phyloP scores from a whole-genome alignment of 2,113 vertebrate species.

The Hemibagrus wyckioides region DNA sequence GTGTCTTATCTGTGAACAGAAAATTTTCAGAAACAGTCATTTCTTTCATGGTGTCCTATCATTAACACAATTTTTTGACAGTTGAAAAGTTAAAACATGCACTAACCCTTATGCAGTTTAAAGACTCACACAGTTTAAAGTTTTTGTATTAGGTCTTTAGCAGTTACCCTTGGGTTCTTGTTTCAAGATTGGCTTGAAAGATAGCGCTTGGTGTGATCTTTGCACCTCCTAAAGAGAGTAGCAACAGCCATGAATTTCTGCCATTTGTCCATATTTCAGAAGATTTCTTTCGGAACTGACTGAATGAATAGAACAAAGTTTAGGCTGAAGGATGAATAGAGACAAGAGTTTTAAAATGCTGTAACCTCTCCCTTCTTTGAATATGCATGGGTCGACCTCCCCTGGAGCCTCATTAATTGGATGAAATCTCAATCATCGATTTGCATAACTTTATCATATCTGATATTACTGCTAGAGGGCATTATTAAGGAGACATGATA shows the following conservation, averaged over 20 bases:
- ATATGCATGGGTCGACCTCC: conserved; percentile 45
- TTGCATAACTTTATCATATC: conserved; percentile 58
- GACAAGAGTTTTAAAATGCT: conserved; percentile 20
- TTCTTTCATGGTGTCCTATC: too few relatives aligned
- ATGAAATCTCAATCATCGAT: conserved; percentile 60
- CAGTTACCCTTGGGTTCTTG: not conserved
- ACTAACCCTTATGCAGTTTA: not conserved
- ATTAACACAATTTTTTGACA: not conserved
- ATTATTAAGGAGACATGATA: conserved; percentile 55
- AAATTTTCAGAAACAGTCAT: too few relatives aligned
- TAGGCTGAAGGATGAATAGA: conserved; percentile 23
- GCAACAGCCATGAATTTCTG: not conserved
- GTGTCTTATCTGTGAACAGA: too few relatives aligned
- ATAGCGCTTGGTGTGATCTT: not conserved
- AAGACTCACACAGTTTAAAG: not conserved
- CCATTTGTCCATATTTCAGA: not conserved
- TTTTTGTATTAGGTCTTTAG: not conserved
- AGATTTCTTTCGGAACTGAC: not conserved
- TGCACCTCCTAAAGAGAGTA: not conserved
- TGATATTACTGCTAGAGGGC: conserved; percentile 56
- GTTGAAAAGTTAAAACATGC: not conserved
- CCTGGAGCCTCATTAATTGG: conserved; percentile 55
- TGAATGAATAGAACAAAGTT: conserved; percentile 25
- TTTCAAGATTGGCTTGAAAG: not conserved
- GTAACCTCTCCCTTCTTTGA: conserved; percentile 42